Evolutionary conservation across 1,140 invertebrate genomes (phyloP).

Genomic region (Drosophila ohnishii): DNA sequence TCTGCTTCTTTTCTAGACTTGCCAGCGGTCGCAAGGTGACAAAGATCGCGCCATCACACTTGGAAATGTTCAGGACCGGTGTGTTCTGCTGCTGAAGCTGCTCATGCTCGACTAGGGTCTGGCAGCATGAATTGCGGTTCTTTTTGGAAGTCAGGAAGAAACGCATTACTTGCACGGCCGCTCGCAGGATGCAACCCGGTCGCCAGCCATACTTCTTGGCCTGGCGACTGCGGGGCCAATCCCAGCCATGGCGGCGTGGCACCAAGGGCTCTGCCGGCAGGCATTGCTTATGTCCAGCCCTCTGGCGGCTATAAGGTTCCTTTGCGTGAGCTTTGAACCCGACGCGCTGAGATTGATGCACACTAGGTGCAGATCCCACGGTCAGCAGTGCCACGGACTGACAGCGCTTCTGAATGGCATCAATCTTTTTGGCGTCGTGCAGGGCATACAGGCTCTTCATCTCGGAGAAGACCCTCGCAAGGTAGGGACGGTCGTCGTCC

Average conservation of each 20-base stretch:
- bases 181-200: constrained; percentile 59
- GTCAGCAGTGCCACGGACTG: constrained; percentile 6
- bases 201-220: constrained; percentile 61
- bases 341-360: background rate
- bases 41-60: constrained; percentile 61
- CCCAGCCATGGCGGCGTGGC: constrained; percentile 66
- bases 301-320: background rate
- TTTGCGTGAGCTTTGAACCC: too few species aligned
- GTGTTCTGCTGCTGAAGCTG: background rate
- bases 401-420: constrained; percentile 11
- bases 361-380: background rate
- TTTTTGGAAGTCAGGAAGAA: constrained; percentile 51
- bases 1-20: constrained; percentile 10
- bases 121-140: constrained; percentile 24
- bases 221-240: constrained; percentile 46
- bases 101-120: background rate
- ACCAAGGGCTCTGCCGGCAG: constrained; percentile 29
- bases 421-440: constrained; percentile 33
- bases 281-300: constrained; percentile 52
- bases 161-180: constrained; percentile 66
- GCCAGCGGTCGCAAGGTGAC: constrained; percentile 23
- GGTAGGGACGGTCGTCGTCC: constrained; percentile 52
- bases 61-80: constrained; percentile 62
- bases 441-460: constrained; percentile 58
- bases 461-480: constrained; percentile 68